Evolutionary conservation across 30 jellyfish, hydroid and myxozoan species (phyloP).

Genomic region (Haliclystus octoradiatus): DNA sequence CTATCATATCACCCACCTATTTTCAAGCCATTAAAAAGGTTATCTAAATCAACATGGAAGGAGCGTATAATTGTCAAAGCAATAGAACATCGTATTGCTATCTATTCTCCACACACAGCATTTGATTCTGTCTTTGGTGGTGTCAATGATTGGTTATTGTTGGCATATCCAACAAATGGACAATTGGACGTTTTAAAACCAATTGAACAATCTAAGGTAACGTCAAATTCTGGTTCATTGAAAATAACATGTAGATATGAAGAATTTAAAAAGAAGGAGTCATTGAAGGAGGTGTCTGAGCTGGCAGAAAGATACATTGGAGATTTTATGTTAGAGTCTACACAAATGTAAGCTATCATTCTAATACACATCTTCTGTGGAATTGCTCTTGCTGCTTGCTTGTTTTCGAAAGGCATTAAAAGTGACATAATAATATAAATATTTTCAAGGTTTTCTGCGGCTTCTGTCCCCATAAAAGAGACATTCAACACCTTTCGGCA

Average conservation of each 20-base stretch:
- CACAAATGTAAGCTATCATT: no score
- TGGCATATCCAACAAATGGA: slow-evolving; percentile 44
- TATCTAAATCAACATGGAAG: slow-evolving; percentile 68
- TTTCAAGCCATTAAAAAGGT: slow-evolving; percentile 52
- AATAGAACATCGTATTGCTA: slow-evolving; percentile 76
- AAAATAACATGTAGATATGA: background rate
- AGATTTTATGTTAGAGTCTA: no score
- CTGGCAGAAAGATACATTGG: no score
- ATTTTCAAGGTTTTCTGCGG: no score
- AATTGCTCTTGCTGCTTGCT: no score
- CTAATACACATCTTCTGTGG: no score
- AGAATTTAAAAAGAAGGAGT: no score
- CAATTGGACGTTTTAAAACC: slow-evolving; percentile 19
- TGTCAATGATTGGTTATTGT: slow-evolving; percentile 84
- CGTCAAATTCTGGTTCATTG: background rate
- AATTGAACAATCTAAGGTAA: background rate
- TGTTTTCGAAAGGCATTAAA: no score
- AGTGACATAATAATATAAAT: no score
- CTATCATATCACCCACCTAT: slow-evolving; percentile 97
- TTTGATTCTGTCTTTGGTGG: slow-evolving; percentile 79
- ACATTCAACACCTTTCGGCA: no score
- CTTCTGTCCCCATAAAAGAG: no score
- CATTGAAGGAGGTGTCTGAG: no score
- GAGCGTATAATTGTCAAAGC: slow-evolving; percentile 54
- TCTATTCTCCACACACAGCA: slow-evolving; percentile 91